Evolutionary conservation across 2,888 invertebrate genomes (phyloP).

Genomic region (Sphaerophoria rueppellii): DNA sequence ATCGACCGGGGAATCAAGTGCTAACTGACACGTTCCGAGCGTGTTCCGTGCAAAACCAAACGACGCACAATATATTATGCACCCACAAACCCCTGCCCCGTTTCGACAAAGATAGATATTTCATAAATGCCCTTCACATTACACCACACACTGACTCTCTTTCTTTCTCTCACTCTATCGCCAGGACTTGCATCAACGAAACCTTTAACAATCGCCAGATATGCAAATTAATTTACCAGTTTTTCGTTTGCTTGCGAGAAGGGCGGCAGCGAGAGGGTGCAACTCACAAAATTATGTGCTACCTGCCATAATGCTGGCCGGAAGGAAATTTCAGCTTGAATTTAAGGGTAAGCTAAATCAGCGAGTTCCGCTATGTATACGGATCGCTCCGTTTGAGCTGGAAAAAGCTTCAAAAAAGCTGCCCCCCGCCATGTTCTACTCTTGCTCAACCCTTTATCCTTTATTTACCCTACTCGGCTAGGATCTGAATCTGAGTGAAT

Average conservation of each 20-base stretch:
- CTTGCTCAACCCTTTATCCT: background rate
- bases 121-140: background rate
- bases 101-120: conserved; percentile 4
- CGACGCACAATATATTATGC: background rate
- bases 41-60: conserved; percentile 5
- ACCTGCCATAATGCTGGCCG: conserved; percentile 73
- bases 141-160: too few relatives aligned
- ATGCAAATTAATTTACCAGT: conserved; percentile 73
- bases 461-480: conserved; percentile 20
- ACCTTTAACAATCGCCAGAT: conserved; percentile 61
- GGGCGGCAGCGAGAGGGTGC: background rate
- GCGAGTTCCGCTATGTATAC: conserved; percentile 63
- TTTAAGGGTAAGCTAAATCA: conserved; percentile 74
- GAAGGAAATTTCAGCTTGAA: conserved; percentile 72
- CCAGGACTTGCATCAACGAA: conserved; percentile 13
- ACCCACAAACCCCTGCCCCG: background rate
- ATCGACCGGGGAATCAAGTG: conserved; percentile 44
- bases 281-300: conserved; percentile 61
- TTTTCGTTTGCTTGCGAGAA: conserved; percentile 4
- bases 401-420: background rate
- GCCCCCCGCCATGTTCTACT: background rate
- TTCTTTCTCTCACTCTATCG: background rate
- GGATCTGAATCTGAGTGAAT: conserved; percentile 33
- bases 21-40: conserved; percentile 61
- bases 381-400: conserved; percentile 32